Conservation (phyloP, 2,113 vertebrate species). For the Oceanites oceanicus region DNA sequence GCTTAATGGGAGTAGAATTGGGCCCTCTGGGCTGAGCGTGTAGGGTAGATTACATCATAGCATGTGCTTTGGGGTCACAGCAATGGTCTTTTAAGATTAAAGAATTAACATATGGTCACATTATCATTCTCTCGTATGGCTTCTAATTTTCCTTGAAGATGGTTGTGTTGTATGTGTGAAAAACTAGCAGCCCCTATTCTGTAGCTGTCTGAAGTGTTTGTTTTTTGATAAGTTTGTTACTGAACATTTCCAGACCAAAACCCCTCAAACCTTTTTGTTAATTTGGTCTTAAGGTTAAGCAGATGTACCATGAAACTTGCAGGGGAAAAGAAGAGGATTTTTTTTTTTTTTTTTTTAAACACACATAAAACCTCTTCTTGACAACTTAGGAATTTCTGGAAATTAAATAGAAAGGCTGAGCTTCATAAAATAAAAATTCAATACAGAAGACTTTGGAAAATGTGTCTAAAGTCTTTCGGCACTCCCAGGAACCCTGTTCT, state of each 20-base stretch:
- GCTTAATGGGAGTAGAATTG: background rate
- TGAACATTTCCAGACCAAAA: background rate
- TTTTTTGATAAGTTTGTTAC: background rate
- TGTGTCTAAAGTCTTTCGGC: background rate
- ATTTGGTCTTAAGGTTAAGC: background rate
- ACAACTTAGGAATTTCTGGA: background rate
- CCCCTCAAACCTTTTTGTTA: background rate
- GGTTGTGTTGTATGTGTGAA: background rate
- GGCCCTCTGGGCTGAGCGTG: background rate
- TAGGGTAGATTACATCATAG: background rate
- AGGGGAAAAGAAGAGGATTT: rapidly evolving
- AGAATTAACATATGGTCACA: background rate
- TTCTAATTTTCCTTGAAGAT: background rate
- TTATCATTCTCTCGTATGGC: background rate
- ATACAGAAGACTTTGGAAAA: background rate
- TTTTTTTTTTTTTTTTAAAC: background rate
- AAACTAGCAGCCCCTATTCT: background rate
- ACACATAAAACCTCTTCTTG: background rate
- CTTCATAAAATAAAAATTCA: background rate
- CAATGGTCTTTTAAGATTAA: background rate
- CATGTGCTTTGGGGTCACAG: background rate
- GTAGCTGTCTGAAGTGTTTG: background rate
- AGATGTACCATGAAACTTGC: background rate
- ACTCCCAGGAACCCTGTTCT: background rate
- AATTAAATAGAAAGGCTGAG: background rate